phyloP scores from a whole-genome alignment of 2,888 invertebrate species.

The Sympetrum striolatum region DNA sequence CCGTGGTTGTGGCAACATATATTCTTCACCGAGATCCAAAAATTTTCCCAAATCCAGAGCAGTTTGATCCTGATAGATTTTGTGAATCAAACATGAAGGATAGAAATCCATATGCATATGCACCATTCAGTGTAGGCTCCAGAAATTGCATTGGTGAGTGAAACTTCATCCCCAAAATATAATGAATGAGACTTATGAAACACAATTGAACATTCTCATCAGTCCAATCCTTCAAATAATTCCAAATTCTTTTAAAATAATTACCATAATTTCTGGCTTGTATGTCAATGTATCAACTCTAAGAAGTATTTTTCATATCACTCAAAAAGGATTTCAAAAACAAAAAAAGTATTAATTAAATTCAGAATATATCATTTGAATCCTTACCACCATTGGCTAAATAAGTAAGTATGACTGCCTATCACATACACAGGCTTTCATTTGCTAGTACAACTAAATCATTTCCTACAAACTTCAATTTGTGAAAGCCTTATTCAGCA shows the following conservation, averaged over 20 bases:
- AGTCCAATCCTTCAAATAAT: not conserved
- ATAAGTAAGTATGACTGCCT: no score
- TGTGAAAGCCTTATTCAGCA: no score
- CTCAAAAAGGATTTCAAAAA: no score
- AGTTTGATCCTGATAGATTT: constrained; percentile 64
- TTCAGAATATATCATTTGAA: no score
- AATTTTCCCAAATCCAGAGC: constrained; percentile 62
- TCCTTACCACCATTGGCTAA: no score
- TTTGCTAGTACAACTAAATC: no score
- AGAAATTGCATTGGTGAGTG: constrained; percentile 58
- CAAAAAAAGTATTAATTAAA: no score
- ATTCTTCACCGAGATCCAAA: constrained; percentile 61
- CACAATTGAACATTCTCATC: not conserved
- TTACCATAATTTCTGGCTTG: no score
- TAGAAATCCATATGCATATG: constrained; percentile 55
- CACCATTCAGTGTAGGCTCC: constrained; percentile 61
- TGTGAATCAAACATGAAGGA: constrained; percentile 56
- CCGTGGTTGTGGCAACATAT: constrained; percentile 56
- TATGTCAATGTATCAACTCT: no score
- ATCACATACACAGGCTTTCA: no score
- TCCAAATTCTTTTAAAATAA: not conserved
- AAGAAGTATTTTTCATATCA: no score
- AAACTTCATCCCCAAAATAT: not conserved
- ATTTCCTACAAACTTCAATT: no score
- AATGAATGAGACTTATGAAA: not conserved